A percentile compares a stretch with the other conserved stretches of the same genome.
Evolutionary conservation across 2,888 invertebrate genomes (phyloP).

Genomic region (Drosophila parthenogenetica): DNA sequence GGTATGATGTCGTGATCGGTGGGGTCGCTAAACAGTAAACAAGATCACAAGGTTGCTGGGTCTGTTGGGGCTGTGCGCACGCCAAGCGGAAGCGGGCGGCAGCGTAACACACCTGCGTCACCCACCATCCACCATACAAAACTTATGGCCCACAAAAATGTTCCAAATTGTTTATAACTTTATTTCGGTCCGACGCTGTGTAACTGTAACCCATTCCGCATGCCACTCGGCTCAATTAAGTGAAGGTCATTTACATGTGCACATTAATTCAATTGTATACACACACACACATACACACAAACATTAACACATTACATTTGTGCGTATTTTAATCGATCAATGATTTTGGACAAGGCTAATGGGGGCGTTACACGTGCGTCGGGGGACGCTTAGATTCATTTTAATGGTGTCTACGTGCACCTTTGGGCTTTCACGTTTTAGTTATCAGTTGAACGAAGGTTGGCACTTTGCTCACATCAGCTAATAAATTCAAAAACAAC

Average conservation of each 20-base stretch:
- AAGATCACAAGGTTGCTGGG: constrained; percentile 78
- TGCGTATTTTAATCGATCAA: constrained; percentile 59
- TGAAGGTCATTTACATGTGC: constrained; percentile 63
- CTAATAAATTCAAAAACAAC: constrained; percentile 12
- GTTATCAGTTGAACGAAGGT: constrained; percentile 53
- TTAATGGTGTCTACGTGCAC: constrained; percentile 66
- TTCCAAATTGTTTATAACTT: constrained; percentile 42
- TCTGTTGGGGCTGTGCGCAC: constrained; percentile 70
- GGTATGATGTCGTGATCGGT: constrained; percentile 61
- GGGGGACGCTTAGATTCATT: constrained; percentile 54
- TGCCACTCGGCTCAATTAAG: constrained; percentile 55
- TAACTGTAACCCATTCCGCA: constrained; percentile 53
- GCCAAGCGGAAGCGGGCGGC: constrained; percentile 77
- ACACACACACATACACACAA: neutral
- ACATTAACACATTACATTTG: constrained; percentile 4
- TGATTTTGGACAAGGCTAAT: constrained; percentile 53
- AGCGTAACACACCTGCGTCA: constrained; percentile 65
- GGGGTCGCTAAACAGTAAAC: constrained; percentile 80
- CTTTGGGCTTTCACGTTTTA: constrained; percentile 55
- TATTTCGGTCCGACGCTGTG: constrained; percentile 30
- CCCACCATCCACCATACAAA: constrained; percentile 31
- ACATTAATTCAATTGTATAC: constrained; percentile 2
- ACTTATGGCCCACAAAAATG: constrained; percentile 17
- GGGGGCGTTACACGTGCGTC: constrained; percentile 65
- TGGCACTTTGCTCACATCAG: constrained; percentile 39